These are phyloP conservation scores for Drosophila obscura DNA, from an alignment of 1,140 invertebrate genomes.

Conservation along the genomic window DNA sequence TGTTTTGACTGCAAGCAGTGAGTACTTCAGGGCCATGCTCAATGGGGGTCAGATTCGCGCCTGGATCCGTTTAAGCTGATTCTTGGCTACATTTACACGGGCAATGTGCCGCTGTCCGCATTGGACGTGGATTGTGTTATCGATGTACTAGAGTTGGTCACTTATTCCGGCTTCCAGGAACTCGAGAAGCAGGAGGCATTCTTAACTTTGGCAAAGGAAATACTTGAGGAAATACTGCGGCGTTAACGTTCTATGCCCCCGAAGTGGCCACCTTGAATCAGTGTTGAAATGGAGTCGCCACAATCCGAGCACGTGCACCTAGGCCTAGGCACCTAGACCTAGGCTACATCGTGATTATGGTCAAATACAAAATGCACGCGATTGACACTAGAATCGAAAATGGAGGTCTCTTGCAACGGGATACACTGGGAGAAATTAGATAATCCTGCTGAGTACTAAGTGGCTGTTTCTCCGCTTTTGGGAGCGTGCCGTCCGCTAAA, in stretches of 20 bases:
- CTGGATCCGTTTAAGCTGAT: slow-evolving; percentile 94
- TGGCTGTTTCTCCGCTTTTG: no score
- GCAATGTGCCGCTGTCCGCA: slow-evolving; percentile 92
- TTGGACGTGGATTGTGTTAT: slow-evolving; percentile 94
- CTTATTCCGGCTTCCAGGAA: slow-evolving; percentile 97
- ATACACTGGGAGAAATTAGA: slow-evolving; percentile 96
- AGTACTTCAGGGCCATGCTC: slow-evolving; percentile 96
- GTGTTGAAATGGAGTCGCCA: slow-evolving; percentile 93
- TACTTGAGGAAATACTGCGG: slow-evolving; percentile 92
- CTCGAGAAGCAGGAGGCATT: slow-evolving; percentile 93
- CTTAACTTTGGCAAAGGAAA: slow-evolving; percentile 90
- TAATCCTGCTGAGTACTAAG: slow-evolving; percentile 84
- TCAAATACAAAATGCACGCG: slow-evolving; percentile 86
- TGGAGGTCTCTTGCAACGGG: slow-evolving; percentile 98
- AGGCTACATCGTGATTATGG: no score
- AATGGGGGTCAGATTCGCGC: slow-evolving; percentile 96
- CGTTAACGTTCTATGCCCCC: slow-evolving; percentile 96
- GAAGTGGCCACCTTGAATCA: slow-evolving; percentile 96
- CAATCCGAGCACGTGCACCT: slow-evolving; percentile 85
- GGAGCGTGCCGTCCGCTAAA: slow-evolving; percentile 93
- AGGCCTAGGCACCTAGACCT: no score
- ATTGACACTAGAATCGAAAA: slow-evolving; percentile 95
- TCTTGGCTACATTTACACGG: slow-evolving; percentile 84
- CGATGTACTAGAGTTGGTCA: slow-evolving; percentile 94
- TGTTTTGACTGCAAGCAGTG: slow-evolving; percentile 90